Base-by-base conservation (phyloP, 1,140 invertebrate genomes). In the Rhyacophila brunnea region DNA sequence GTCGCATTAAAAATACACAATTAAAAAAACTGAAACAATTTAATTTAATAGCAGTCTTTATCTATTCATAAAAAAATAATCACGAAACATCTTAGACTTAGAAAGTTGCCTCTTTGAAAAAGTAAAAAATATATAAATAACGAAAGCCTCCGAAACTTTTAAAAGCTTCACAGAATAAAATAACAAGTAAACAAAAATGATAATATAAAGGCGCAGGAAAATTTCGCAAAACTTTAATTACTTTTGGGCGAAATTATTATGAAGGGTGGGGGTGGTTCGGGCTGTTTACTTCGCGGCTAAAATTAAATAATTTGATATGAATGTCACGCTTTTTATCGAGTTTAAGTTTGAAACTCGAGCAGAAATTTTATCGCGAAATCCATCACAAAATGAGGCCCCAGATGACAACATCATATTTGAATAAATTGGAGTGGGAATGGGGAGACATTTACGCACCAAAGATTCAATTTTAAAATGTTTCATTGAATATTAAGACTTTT, bases 251-350 rank as follows among this genome's bases (percentile, higher is more conserved):
- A 63, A 63, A 53, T 58, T 42, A n/a, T 42, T 13, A 23, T 19
- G 50, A 35, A n/a, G 50, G 13, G 35, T 53, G 15, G 36, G 53
- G 18, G 13, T 43, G 14, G 6, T 14, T 35, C 34, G 34, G 11
- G 4, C n/a, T 40, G 38, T 5, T 11, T 45, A 55, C 14, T 15
- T 19, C 23, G 49, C 44, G 54, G 51, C 17, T 42, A 14, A 58
- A 58, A 59, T 52, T 55, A 64, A 59, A 59, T 64, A 59, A 51
- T 52, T 28, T 28, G 23, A 28, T 64, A 64, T 60, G 43, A 52
- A 43, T 51, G 62, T 59, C 62, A 64, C 62, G 62, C 59, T 64
- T 64, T 64, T 64, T 64, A 64, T 64, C 51, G 59, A 59, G 57
- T 64, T 58, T 58, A 43, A 45, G 57, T 38, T 52, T 23, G 46